A percentile compares a stretch with the other conserved stretches of the same genome.
Conservation (phyloP, 2,797 vertebrate genomes). For the Mus caroli region DNA sequence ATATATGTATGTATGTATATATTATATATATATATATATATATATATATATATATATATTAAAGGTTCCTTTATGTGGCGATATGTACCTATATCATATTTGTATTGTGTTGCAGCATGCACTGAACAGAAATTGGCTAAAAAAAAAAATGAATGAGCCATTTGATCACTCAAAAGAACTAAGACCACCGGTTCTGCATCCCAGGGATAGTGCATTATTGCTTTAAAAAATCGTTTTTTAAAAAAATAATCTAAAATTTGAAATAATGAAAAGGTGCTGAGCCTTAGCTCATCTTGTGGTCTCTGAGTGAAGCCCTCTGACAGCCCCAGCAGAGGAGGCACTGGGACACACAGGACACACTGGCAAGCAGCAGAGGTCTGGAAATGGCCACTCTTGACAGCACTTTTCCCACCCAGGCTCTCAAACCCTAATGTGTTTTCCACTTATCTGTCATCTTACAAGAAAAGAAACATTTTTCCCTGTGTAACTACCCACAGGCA, state of each 20-base stretch:
- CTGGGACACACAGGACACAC: neutral
- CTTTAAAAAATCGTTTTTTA: neutral
- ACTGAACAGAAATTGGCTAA: neutral
- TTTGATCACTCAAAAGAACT: neutral
- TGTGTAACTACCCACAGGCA: conserved; percentile 48
- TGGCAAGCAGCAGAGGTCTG: neutral
- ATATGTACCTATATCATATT: neutral
- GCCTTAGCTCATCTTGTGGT: neutral
- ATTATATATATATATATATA: no score
- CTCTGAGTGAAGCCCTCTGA: neutral
- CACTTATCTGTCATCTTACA: conserved; percentile 49
- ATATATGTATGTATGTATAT: no score
- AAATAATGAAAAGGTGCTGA: conserved; percentile 56
- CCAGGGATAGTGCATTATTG: neutral
- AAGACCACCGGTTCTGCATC: neutral
- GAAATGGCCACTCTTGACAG: neutral
- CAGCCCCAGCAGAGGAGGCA: neutral
- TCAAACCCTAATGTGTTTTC: conserved; percentile 15
- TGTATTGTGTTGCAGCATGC: neutral
- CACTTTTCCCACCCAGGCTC: conserved; percentile 5
- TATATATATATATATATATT: no score
- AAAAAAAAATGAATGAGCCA: neutral
- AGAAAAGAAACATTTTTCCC: conserved; percentile 20
- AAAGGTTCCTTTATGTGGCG: neutral
- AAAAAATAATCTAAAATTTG: neutral